Evolutionary conservation across 1,140 invertebrate species (phyloP).

Genomic region (Drosophila sucinea): DNA sequence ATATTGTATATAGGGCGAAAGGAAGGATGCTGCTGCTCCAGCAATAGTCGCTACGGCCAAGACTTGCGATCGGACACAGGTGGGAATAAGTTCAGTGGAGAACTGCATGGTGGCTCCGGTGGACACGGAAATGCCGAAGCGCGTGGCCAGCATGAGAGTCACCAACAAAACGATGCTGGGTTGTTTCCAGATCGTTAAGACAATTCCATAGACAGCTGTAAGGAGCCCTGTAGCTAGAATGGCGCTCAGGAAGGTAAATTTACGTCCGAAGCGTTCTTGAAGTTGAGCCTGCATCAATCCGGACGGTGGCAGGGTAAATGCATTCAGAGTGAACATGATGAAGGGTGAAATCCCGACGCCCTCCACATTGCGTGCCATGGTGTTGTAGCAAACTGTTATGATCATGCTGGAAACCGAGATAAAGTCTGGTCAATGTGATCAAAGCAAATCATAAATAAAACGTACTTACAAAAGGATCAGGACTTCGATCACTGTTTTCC

Average conservation of each 20-base stretch:
- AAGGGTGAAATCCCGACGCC: slow-evolving; percentile 85
- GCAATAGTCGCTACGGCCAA: slow-evolving; percentile 84
- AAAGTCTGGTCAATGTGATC: too few species aligned
- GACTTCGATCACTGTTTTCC: slow-evolving; percentile 36
- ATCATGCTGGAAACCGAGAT: slow-evolving; percentile 82
- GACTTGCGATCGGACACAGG: slow-evolving; percentile 85
- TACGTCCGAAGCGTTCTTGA: slow-evolving; percentile 85
- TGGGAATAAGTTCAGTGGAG: slow-evolving; percentile 87
- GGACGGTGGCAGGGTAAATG: slow-evolving; percentile 84
- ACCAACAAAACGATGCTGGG: slow-evolving; percentile 49
- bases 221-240: slow-evolving; percentile 69
- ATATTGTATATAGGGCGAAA: slow-evolving; percentile 74
- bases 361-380: slow-evolving; percentile 85
- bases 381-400: slow-evolving; percentile 85
- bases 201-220: slow-evolving; percentile 50
- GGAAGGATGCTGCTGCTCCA: slow-evolving; percentile 83
- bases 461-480: slow-evolving; percentile 54
- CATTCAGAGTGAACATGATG: slow-evolving; percentile 84
- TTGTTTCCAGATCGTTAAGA: slow-evolving; percentile 40
- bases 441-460: slow-evolving; percentile 33
- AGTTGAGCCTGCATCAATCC: slow-evolving; percentile 84
- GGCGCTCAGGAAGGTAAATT: slow-evolving; percentile 84
- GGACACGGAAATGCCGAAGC: slow-evolving; percentile 86
- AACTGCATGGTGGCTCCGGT: slow-evolving; percentile 86
- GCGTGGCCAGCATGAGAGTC: slow-evolving; percentile 82